Evolutionary conservation across 2,888 invertebrate species (phyloP).

Genomic region (Ophion ellenae): DNA sequence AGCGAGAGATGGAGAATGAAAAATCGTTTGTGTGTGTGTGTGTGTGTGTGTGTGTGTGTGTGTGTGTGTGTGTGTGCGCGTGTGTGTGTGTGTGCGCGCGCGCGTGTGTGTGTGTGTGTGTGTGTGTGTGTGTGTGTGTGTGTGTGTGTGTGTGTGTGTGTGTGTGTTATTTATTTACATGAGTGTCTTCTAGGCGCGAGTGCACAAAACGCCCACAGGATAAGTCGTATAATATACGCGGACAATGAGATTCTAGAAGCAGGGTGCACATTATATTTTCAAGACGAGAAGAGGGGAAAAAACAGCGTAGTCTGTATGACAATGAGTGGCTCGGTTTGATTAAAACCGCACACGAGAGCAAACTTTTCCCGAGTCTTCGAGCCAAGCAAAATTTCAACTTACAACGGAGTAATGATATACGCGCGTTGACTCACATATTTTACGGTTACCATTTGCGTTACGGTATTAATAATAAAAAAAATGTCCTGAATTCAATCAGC

Average conservation of each 20-base stretch:
- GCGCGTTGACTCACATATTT: not conserved
- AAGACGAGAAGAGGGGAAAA: constrained; percentile 8
- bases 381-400: not conserved
- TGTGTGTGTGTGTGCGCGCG: too few species aligned
- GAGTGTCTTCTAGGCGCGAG: constrained; percentile 20
- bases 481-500: not conserved
- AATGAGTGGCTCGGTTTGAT: constrained; percentile 42
- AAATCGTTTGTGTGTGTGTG: constrained; percentile 6
- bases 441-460: not conserved
- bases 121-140: too few species aligned
- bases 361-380: constrained; percentile 10
- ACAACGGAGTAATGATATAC: constrained; percentile 13
- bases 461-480: not conserved
- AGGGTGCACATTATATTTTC: constrained; percentile 36
- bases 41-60: too few species aligned
- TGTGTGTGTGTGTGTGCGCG: too few species aligned
- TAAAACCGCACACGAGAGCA: constrained; percentile 28
- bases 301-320: constrained; percentile 14
- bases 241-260: constrained; percentile 45
- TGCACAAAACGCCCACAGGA: constrained; percentile 41
- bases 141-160: too few species aligned
- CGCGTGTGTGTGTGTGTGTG: too few species aligned
- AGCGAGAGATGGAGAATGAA: constrained; percentile 1
- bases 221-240: constrained; percentile 42
- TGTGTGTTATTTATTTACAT: not conserved